These are phyloP conservation scores for Anguilla rostrata DNA, from an alignment of 2,113 vertebrate genomes.

Conservation along the genomic window DNA sequence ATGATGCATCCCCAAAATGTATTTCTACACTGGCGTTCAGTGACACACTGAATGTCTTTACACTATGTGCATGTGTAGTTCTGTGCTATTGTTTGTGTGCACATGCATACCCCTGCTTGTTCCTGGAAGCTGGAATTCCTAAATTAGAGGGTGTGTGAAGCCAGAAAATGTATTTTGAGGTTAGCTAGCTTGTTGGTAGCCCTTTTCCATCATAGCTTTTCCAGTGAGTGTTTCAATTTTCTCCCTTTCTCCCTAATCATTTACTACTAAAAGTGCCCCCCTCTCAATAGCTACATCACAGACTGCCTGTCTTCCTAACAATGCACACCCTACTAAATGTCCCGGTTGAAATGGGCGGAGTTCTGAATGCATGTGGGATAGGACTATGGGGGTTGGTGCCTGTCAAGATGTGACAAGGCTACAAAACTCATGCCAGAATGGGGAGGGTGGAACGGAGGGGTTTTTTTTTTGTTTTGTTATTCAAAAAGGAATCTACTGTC, in stretches of 20 bases:
- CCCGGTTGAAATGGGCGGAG: not conserved
- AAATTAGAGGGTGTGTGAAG: slow-evolving; percentile 22
- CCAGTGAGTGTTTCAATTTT: not conserved
- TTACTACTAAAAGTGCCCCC: not conserved
- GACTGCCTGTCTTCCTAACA: not conserved
- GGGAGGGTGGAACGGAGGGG: not conserved
- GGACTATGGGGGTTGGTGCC: not conserved
- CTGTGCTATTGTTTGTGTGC: not conserved
- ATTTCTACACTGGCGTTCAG: not conserved
- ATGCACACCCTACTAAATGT: slow-evolving; percentile 11
- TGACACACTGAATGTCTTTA: not conserved
- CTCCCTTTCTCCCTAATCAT: too few relatives aligned
- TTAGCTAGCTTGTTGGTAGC: slow-evolving; percentile 15
- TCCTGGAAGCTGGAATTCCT: not conserved
- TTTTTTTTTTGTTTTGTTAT: not conserved
- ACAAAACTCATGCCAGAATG: not conserved
- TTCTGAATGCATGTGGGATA: not conserved
- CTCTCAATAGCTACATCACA: not conserved
- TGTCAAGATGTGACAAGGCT: not conserved
- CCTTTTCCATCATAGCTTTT: not conserved
- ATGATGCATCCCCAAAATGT: too few relatives aligned
- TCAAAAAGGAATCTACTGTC: not conserved
- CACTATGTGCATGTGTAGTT: not conserved
- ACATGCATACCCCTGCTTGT: not conserved
- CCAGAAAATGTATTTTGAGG: slow-evolving; percentile 1